phyloP scores from a whole-genome alignment of 2,888 invertebrate genomes.

The Arrhopalites spinosus region DNA sequence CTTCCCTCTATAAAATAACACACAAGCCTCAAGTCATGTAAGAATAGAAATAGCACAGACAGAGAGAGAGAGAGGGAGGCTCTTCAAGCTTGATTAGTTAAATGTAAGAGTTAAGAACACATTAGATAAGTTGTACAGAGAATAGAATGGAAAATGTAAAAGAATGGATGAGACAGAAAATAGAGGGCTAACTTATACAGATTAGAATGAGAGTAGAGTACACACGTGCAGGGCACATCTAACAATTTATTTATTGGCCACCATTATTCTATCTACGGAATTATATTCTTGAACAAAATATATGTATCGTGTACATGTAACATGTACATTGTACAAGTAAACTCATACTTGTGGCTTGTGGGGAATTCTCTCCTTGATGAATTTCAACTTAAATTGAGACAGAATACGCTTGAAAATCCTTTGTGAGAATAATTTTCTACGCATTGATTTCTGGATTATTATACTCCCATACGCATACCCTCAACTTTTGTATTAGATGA shows the following conservation, averaged over 20 bases:
- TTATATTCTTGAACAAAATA: too few relatives aligned
- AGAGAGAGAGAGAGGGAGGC: constrained; percentile 1
- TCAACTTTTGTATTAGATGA: not conserved
- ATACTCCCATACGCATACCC: not conserved
- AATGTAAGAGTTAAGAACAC: not conserved
- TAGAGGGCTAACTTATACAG: too few relatives aligned
- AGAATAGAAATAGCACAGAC: not conserved
- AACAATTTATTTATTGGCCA: constrained; percentile 12
- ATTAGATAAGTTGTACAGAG: not conserved
- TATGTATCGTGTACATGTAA: too few relatives aligned
- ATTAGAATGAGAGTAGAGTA: not conserved
- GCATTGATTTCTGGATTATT: too few relatives aligned
- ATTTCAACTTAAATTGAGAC: not conserved
- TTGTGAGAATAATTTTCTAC: too few relatives aligned
- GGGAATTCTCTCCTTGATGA: constrained; percentile 1
- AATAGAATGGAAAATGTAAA: not conserved
- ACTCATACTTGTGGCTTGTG: constrained; percentile 7
- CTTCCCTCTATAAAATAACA: not conserved
- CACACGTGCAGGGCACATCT: not conserved
- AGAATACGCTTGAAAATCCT: too few relatives aligned
- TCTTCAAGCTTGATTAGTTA: constrained; percentile 26
- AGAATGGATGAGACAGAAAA: too few relatives aligned
- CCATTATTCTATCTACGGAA: too few relatives aligned
- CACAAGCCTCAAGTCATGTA: not conserved
- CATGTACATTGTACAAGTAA: too few relatives aligned